Evolutionary conservation across 2,113 vertebrate genomes (phyloP).

Genomic region (Cynocephalus volans): DNA sequence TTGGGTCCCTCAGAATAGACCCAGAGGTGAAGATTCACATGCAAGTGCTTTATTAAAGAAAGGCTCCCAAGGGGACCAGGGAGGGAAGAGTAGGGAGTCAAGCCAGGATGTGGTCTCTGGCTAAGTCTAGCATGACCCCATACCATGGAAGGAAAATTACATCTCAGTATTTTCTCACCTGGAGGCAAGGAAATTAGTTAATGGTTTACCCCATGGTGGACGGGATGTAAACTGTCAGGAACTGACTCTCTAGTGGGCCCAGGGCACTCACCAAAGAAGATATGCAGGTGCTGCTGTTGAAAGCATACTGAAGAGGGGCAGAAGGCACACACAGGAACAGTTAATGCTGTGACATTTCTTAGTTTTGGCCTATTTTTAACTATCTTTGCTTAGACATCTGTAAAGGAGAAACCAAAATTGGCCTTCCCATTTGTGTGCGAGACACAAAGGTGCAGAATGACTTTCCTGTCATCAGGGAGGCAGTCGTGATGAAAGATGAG

Average conservation of each 20-base stretch:
- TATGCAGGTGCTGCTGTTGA: neutral
- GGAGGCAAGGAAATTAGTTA: neutral
- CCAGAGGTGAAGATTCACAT: neutral
- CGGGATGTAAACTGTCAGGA: neutral
- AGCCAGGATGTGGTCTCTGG: neutral
- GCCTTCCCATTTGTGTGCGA: neutral
- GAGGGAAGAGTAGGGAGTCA: neutral
- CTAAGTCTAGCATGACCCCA: neutral
- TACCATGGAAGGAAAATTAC: neutral
- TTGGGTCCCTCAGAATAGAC: neutral
- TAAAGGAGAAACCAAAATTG: neutral
- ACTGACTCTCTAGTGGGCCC: neutral
- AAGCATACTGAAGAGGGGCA: neutral
- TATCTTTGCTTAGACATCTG: neutral
- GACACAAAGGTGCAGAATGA: neutral
- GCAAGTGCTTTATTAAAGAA: neutral
- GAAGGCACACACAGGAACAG: neutral
- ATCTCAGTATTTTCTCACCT: neutral
- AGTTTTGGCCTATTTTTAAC: conserved; percentile 2
- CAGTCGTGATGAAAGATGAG: neutral
- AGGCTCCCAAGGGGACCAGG: neutral
- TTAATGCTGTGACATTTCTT: neutral
- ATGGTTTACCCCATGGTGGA: neutral
- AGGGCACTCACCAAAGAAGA: neutral
- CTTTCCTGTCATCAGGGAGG: neutral